phyloP scores from a whole-genome alignment of 2,797 vertebrate genomes.

The Arctocebus calabarensis region DNA sequence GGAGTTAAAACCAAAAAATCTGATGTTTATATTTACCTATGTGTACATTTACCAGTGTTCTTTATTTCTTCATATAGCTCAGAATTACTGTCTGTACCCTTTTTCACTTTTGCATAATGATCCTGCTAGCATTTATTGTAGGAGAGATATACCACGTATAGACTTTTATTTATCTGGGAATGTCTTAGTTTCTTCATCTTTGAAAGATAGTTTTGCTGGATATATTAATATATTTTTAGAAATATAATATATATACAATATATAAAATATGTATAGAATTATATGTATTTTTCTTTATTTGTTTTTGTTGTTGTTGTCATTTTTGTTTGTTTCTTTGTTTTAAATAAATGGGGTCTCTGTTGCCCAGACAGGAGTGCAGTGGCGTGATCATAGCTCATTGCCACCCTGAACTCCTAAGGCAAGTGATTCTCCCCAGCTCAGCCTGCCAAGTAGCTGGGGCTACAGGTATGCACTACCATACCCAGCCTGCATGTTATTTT shows the following conservation, averaged over 20 bases:
- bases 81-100: neutral
- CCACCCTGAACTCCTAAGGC: neutral
- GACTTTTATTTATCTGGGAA: neutral
- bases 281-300: neutral
- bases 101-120: neutral
- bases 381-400: no score
- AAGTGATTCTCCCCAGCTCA: neutral
- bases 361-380: neutral
- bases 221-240: neutral
- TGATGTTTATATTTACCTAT: neutral
- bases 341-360: neutral
- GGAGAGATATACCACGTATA: neutral
- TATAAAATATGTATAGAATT: neutral
- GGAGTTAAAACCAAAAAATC: neutral
- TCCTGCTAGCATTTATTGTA: neutral
- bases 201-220: neutral
- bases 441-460: neutral
- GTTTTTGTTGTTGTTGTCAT: no score
- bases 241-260: no score
- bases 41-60: neutral
- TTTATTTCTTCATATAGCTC: neutral
- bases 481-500: neutral
- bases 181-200: slow-evolving; percentile 11
- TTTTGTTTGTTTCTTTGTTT: neutral
- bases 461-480: neutral